Evolutionary conservation across 2,888 invertebrate genomes (phyloP).

Genomic region (Tetheella fluctuosa): DNA sequence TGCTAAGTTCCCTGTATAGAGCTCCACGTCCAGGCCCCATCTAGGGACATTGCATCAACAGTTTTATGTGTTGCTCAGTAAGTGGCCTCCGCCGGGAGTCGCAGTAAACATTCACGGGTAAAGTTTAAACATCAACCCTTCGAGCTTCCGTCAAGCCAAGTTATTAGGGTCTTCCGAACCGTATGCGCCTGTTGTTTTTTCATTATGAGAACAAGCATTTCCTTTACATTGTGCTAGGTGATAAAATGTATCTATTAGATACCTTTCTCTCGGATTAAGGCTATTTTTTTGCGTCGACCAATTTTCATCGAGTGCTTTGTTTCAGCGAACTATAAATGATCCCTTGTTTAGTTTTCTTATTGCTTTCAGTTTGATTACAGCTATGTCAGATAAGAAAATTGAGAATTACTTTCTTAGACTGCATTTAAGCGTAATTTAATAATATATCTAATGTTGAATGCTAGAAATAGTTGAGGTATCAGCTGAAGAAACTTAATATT

Average conservation of each 20-base stretch:
- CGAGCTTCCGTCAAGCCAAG: constrained; percentile 57
- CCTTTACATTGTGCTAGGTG: constrained; percentile 13
- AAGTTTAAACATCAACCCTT: constrained; percentile 76
- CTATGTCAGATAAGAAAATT: not conserved
- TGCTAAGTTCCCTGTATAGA: not conserved
- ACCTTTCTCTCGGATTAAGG: not conserved
- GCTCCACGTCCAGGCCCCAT: constrained; percentile 33
- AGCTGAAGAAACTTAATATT: too few species aligned
- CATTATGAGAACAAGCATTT: constrained; percentile 30
- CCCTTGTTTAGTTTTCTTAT: not conserved
- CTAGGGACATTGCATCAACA: constrained; percentile 49
- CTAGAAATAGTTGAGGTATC: too few species aligned
- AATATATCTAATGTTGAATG: too few species aligned
- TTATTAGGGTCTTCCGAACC: constrained; percentile 68
- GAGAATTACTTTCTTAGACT: too few species aligned
- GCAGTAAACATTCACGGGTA: constrained; percentile 70
- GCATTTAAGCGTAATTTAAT: too few species aligned
- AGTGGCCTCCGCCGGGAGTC: constrained; percentile 58
- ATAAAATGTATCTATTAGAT: constrained; percentile 10
- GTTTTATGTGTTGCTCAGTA: constrained; percentile 64
- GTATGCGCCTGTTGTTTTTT: constrained; percentile 54
- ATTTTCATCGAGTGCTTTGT: constrained; percentile 3
- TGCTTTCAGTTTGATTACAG: not conserved
- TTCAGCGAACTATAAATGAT: not conserved
- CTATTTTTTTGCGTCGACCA: not conserved